Base-by-base conservation (phyloP, 2,797 vertebrate species). In the Dicrostonyx torquatus region DNA sequence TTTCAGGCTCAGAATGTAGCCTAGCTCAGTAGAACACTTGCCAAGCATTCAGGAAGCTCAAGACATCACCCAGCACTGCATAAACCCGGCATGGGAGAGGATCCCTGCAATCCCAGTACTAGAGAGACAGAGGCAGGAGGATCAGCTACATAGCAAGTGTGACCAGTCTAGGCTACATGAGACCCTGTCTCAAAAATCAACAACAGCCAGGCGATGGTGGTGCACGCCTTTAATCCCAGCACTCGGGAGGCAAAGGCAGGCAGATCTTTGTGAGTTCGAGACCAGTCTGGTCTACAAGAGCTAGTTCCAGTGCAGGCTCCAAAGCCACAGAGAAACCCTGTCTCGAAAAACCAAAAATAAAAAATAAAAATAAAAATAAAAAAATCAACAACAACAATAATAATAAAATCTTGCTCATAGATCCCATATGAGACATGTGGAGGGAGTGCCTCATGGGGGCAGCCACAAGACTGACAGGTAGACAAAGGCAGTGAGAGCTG, bases 31-130 rank as follows among this genome's bases (percentile, higher is more conserved):
- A 87, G 15, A 73, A 26, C 0, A 1, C 50, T 40, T 53, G 14
- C 84, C 50, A 24, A 40, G 5, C 4, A 0, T 55, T 14, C n/a
- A 13, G 50, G 48, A 70, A 7, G 14, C 48, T 26, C 24, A 3
- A 10, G n/a, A 37, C 17, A 68, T 17, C 66, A 55, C 66, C 66
- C 34, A 29, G 50, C 5, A 72, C 66, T 17, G 26, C 14, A 72
- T 17, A 55, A 53, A 31, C 0, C n/a, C 0, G 48, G n/a, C n/a
- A 17, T 6, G 34, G 34, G 6, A 24, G 14, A n/a, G 29, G n/a
- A 29, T 26, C 12, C 64, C 37, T 60, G 26, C 22, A 22, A 43
- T 70, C 37, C 76, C 48, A 79, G 87, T 4, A 68, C 48, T 72
- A 1, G 12, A 34, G 64, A 72, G 77, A 40, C 26, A 26, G 48